Percentiles rank a stretch among this genome's conserved stretches.
Evolutionary conservation across 2,888 invertebrate species (phyloP).

Genomic region (Hetaerina titia): DNA sequence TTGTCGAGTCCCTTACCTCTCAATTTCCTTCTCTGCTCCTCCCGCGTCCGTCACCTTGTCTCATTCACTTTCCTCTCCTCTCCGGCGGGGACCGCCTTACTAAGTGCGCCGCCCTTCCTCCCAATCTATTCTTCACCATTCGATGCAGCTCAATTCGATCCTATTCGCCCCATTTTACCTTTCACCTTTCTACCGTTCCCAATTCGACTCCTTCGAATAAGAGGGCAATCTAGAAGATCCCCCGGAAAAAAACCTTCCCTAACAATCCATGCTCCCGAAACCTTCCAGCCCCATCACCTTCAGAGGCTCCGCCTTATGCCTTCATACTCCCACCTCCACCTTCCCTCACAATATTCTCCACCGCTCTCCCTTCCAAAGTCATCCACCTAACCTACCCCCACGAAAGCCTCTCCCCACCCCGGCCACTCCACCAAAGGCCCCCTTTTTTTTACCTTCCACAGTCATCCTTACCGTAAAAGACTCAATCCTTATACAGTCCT

Average conservation of each 20-base stretch:
- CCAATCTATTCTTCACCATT: constrained; percentile 3
- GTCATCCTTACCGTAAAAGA: constrained; percentile 25
- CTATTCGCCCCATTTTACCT: constrained; percentile 35
- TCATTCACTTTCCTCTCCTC: neutral
- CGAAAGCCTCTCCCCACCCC: neutral
- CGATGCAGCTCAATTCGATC: constrained; percentile 27
- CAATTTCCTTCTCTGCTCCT: neutral
- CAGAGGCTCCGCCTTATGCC: neutral
- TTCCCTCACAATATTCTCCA: neutral
- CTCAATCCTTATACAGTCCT: constrained; percentile 41
- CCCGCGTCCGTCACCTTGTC: neutral
- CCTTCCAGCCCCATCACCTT: constrained; percentile 6
- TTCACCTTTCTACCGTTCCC: constrained; percentile 13
- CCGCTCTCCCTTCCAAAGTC: neutral
- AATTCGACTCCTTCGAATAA: constrained; percentile 35
- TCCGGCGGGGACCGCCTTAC: neutral
- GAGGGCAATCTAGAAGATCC: constrained; percentile 14
- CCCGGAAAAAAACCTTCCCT: neutral
- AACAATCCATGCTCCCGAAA: neutral
- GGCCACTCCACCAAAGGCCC: neutral
- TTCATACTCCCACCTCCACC: neutral
- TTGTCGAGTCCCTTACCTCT: neutral
- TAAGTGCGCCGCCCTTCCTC: neutral
- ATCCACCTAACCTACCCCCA: neutral
- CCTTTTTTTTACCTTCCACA: constrained; percentile 14